A percentile compares a stretch with the other conserved stretches of the same genome.
phyloP scores from a whole-genome alignment of 2,888 invertebrate genomes.

The Lymantria dispar region DNA sequence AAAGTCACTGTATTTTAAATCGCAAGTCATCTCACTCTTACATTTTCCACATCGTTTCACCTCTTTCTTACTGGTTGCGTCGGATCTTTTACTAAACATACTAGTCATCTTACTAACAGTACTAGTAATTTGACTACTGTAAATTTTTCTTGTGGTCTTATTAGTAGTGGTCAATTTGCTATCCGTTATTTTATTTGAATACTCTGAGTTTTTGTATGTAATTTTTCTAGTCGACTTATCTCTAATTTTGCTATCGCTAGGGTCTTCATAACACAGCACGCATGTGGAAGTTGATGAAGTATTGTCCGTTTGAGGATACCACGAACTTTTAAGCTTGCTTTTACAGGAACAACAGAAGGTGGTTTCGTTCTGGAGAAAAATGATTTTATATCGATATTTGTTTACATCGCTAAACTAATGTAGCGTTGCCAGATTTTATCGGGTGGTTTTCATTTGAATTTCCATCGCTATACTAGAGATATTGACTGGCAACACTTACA shows the following conservation, averaged over 20 bases:
- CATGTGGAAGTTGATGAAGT: slow-evolving; percentile 69
- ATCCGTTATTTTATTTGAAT: slow-evolving; percentile 33
- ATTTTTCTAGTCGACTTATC: slow-evolving; percentile 49
- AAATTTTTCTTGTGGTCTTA: slow-evolving; percentile 41
- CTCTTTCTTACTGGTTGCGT: slow-evolving; percentile 48
- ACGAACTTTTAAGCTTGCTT: slow-evolving; percentile 41
- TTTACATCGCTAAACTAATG: slow-evolving; percentile 31
- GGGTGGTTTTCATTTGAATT: no score
- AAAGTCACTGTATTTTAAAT: slow-evolving; percentile 58
- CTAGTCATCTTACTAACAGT: slow-evolving; percentile 32
- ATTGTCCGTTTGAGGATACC: slow-evolving; percentile 48
- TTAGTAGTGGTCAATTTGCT: slow-evolving; percentile 43
- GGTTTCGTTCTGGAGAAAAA: slow-evolving; percentile 69
- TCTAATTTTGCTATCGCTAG: slow-evolving; percentile 28
- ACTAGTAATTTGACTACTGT: slow-evolving; percentile 27
- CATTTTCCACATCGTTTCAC: slow-evolving; percentile 30
- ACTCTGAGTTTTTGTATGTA: slow-evolving; percentile 26
- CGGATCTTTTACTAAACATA: slow-evolving; percentile 43
- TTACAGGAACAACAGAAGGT: slow-evolving; percentile 59
- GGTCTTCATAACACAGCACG: slow-evolving; percentile 59
- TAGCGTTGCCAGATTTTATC: slow-evolving; percentile 27
- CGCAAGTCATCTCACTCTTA: slow-evolving; percentile 49
- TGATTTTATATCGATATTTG: slow-evolving; percentile 39
- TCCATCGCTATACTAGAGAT: no score
- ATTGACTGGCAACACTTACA: no score